Conservation (phyloP, 2,888 invertebrate genomes). For the Tenthredo livida region DNA sequence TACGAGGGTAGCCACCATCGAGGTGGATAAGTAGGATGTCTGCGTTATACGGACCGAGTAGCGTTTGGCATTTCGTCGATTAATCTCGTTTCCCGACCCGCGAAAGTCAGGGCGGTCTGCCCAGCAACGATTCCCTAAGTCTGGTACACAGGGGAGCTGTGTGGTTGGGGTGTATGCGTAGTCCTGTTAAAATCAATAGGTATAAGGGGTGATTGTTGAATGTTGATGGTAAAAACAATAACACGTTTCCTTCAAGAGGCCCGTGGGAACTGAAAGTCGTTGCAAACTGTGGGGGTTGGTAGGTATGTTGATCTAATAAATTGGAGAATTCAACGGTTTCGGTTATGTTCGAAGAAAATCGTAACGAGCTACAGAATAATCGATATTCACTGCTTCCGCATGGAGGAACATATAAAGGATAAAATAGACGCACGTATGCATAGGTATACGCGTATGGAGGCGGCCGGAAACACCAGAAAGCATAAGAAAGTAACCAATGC, state of each 20-base stretch:
- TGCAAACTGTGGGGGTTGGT: not conserved
- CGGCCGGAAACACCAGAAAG: not conserved
- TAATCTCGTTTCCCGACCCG: constrained; percentile 33
- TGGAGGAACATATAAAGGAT: not conserved
- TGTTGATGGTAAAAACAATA: constrained; percentile 39
- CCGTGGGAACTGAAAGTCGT: constrained; percentile 17
- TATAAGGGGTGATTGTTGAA: constrained; percentile 4
- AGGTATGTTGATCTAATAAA: constrained; percentile 34
- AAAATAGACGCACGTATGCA: not conserved
- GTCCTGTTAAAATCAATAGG: constrained; percentile 40
- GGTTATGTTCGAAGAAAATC: not conserved
- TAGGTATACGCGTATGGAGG: not conserved
- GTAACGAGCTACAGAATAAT: constrained; percentile 7
- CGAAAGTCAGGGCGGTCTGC: constrained; percentile 25
- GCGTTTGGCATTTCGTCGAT: constrained; percentile 35
- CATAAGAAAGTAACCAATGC: not conserved
- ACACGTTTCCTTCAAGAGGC: constrained; percentile 18
- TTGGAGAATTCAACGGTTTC: constrained; percentile 16
- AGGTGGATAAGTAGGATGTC: constrained; percentile 40
- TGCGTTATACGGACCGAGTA: constrained; percentile 20
- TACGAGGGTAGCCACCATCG: constrained; percentile 32
- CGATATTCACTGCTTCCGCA: not conserved
- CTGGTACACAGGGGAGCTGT: not conserved
- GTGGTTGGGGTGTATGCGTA: not conserved
- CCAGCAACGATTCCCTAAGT: constrained; percentile 11